Conservation (phyloP, 2,888 invertebrate species). For the Linnaemya tessellans region DNA sequence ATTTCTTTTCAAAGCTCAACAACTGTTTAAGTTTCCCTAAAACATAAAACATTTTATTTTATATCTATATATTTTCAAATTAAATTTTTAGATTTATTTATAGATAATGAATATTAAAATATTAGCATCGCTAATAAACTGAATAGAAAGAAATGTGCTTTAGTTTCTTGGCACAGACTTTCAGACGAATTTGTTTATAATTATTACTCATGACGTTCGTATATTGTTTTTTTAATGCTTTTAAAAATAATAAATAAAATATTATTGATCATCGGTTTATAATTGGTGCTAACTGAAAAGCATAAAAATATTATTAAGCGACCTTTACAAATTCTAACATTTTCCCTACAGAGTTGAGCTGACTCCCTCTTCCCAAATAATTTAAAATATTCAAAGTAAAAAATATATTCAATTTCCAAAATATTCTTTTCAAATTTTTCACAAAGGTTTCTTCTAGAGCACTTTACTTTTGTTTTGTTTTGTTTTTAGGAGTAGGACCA, state of each 20-base stretch:
- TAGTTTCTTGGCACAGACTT: slow-evolving; percentile 65
- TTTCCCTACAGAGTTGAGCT: no score
- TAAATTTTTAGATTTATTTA: slow-evolving; percentile 55
- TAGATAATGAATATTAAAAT: slow-evolving; percentile 68
- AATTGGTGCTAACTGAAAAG: not conserved
- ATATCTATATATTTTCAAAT: slow-evolving; percentile 6
- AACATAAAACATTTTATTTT: slow-evolving; percentile 43
- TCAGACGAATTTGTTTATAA: slow-evolving; percentile 67
- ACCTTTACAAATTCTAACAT: not conserved
- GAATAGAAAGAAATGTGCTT: slow-evolving; percentile 14
- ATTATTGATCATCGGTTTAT: slow-evolving; percentile 48
- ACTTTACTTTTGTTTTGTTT: no score
- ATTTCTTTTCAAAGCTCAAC: slow-evolving; percentile 42
- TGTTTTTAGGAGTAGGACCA: no score
- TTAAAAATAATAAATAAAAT: slow-evolving; percentile 28
- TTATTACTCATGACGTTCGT: slow-evolving; percentile 60
- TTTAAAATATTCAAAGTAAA: no score
- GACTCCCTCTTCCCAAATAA: no score
- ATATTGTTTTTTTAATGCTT: slow-evolving; percentile 49
- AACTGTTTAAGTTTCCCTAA: slow-evolving; percentile 62
- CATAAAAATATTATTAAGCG: not conserved
- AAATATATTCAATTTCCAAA: no score
- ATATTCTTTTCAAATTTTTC: no score
- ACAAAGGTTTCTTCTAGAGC: no score
- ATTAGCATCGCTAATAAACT: slow-evolving; percentile 60